Evolutionary conservation across 2,113 vertebrate genomes (phyloP).

Genomic region (Carassius gibelio): DNA sequence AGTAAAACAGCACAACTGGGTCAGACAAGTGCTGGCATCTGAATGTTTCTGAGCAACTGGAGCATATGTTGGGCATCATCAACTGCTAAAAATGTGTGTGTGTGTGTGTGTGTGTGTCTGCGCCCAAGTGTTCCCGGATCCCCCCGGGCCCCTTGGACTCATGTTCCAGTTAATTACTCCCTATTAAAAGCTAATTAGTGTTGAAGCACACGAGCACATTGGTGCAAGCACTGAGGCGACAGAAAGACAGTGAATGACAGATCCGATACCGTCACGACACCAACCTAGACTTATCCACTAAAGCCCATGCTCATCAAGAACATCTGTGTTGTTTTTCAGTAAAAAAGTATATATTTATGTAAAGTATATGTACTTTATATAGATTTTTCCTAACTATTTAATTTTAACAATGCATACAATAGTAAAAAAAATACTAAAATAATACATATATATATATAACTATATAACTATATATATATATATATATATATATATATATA

Average conservation of each 20-base stretch:
- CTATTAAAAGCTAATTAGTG: slow-evolving; percentile 63
- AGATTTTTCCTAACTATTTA: too few relatives aligned
- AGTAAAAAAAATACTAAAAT: too few relatives aligned
- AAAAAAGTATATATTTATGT: too few relatives aligned
- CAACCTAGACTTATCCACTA: background rate
- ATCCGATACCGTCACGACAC: background rate
- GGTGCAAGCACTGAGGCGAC: slow-evolving; percentile 24
- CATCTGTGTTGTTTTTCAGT: too few relatives aligned
- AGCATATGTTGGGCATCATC: slow-evolving; percentile 37
- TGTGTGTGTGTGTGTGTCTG: slow-evolving; percentile 11
- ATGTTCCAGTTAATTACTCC: slow-evolving; percentile 61
- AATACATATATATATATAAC: too few relatives aligned
- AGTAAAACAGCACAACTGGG: slow-evolving; percentile 24
- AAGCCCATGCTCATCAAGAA: background rate
- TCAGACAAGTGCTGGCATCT: slow-evolving; percentile 43
- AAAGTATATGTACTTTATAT: too few relatives aligned
- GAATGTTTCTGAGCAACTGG: slow-evolving; percentile 40
- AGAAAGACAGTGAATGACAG: slow-evolving; percentile 15
- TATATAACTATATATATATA: too few relatives aligned
- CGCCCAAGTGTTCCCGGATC: slow-evolving; percentile 32
- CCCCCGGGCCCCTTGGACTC: slow-evolving; percentile 23
- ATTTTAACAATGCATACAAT: too few relatives aligned
- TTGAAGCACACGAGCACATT: slow-evolving; percentile 41
- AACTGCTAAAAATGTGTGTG: slow-evolving; percentile 23
- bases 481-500: too few relatives aligned